Evolutionary conservation across 2,888 invertebrate genomes (phyloP), one percentile per base, ranked within the genome.

Genomic region (Quadriops clusia): DNA sequence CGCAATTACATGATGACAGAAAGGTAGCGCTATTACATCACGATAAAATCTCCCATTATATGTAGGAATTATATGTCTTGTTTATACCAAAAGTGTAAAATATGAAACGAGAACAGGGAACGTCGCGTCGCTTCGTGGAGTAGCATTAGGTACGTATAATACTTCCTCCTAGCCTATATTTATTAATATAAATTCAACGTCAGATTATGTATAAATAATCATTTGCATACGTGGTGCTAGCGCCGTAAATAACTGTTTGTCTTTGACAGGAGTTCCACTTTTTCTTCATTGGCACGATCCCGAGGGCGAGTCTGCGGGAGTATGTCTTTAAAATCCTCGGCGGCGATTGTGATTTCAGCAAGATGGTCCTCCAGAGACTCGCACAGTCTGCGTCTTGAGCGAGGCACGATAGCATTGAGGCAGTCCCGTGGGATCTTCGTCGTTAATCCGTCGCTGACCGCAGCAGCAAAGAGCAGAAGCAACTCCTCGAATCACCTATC

Each of bases 391-490:
- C 40, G 39, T 34, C 40, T 38, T 37, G 43, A 35, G 30, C 27
- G 31, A 27, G 33, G 27, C 38, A 38, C 42, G 44, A 46, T 45
- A 45, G 44, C 40, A 36, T 37, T 40, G 39, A 40, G 34, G 33
- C 12, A 12, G 26, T 42, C 45, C 42, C 45, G 20, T 32, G 43
- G 36, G 45, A 45, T 23, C 39, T 40, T 32, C 37, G 40, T 34
- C 41, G 46, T 48, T 50, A 50, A 49, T 50, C 48, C 47, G 41
- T 33, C 37, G 50, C 48, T 50, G 50, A 50, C 50, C 48, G 41
- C 46, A 49, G 50, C 46, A 41, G n/a, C n/a, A n/a, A n/a, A n/a
- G n/a, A n/a, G n/a, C n/a, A n/a, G n/a, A n/a, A n/a, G n/a, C n/a
- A 44, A 43, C 45, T 45, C 43, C 44, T 43, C 43, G 47, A 44